Percentiles rank a stretch among this genome's conserved stretches.
These are phyloP conservation scores for Apoderus coryli DNA, from an alignment of 2,888 invertebrate species.

Conservation along the genomic window DNA sequence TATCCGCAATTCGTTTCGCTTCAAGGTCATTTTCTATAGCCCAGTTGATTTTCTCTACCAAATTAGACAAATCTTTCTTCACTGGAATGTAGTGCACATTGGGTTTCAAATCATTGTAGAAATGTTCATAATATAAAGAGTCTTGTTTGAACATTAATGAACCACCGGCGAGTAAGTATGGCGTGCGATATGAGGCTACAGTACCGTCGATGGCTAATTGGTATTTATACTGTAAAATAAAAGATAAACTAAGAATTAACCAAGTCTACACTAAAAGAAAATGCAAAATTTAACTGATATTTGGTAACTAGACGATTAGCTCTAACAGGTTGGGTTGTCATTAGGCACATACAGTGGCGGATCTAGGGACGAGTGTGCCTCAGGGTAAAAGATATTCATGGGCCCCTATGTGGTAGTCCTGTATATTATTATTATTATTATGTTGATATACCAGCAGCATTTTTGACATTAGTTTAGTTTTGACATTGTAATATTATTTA, in stretches of 20 bases:
- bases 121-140: slow-evolving; percentile 90
- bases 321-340: no score
- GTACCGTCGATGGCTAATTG: slow-evolving; percentile 91
- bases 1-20: slow-evolving; percentile 48
- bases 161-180: slow-evolving; percentile 80
- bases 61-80: slow-evolving; percentile 62
- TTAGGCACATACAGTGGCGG: no score
- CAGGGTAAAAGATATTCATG: no score
- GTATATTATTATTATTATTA: no score
- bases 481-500: no score
- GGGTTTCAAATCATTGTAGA: slow-evolving; percentile 63
- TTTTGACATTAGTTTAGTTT: no score
- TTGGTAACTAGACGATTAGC: no score
- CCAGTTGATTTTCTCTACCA: slow-evolving; percentile 66
- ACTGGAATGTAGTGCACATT: slow-evolving; percentile 76
- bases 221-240: slow-evolving; percentile 74
- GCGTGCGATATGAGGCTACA: slow-evolving; percentile 89
- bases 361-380: no score
- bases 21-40: slow-evolving; percentile 55
- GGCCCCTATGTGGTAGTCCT: no score
- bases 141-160: slow-evolving; percentile 83
- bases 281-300: no score
- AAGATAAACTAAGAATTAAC: neutral
- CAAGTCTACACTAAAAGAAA: neutral
- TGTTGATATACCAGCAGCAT: no score